These are phyloP conservation scores for Hydropsyche betteni DNA, from an alignment of 2,888 invertebrate species.

Conservation along the genomic window DNA sequence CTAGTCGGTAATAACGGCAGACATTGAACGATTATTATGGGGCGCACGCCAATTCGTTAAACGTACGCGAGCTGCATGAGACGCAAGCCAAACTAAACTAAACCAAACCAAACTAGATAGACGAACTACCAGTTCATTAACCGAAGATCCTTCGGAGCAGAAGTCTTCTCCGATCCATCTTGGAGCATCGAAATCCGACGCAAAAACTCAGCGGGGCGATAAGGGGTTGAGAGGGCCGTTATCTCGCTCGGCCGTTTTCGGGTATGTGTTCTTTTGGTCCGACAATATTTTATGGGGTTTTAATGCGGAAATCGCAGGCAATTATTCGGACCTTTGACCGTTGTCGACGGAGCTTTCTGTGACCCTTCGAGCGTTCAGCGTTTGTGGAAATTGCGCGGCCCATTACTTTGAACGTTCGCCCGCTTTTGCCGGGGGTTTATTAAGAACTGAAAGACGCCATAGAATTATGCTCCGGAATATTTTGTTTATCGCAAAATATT, in stretches of 20 bases:
- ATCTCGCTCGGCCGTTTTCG: slow-evolving; percentile 34
- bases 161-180: too few species aligned
- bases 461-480: background rate
- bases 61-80: too few species aligned
- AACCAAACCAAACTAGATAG: too few species aligned
- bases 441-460: slow-evolving; percentile 8
- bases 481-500: background rate
- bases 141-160: too few species aligned
- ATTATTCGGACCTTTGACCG: slow-evolving; percentile 51
- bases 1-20: too few species aligned
- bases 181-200: too few species aligned
- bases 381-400: background rate
- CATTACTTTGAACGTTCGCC: slow-evolving; percentile 1
- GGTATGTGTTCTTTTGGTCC: slow-evolving; percentile 17
- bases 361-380: background rate
- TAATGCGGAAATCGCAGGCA: slow-evolving; percentile 51
- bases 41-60: too few species aligned
- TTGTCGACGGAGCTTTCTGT: background rate
- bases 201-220: too few species aligned
- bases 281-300: slow-evolving; percentile 51
- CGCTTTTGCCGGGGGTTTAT: slow-evolving; percentile 12
- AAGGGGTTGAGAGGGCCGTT: slow-evolving; percentile 39
- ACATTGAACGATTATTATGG: too few species aligned
- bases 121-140: too few species aligned
- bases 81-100: too few species aligned